Evolutionary conservation across 2,797 vertebrate genomes (phyloP).

Genomic region (Heterohyrax brucei): DNA sequence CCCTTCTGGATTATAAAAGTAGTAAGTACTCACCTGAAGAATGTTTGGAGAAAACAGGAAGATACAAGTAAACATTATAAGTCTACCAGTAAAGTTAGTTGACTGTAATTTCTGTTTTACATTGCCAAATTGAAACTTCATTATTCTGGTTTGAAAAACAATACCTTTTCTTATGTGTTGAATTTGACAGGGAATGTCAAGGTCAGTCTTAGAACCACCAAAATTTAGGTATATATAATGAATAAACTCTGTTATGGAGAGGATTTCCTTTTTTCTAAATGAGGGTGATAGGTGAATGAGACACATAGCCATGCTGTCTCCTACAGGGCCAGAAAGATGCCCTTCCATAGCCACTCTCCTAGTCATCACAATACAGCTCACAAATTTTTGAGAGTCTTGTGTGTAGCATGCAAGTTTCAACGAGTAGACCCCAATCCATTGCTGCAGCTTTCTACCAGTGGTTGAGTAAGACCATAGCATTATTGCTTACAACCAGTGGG

Average conservation of each 20-base stretch:
- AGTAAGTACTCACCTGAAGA: not conserved
- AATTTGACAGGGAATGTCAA: not conserved
- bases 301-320: not conserved
- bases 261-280: not conserved
- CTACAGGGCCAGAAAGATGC: not conserved
- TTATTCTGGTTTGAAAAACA: not conserved
- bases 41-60: constrained; percentile 52
- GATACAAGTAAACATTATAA: not conserved
- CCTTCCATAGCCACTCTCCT: not conserved
- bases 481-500: not conserved
- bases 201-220: not conserved
- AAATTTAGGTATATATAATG: not conserved
- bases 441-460: not conserved
- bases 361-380: not conserved
- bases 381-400: not conserved
- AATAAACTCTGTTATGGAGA: not conserved
- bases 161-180: not conserved
- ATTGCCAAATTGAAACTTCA: constrained; percentile 4
- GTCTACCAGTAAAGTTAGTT: not conserved
- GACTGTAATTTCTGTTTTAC: not conserved
- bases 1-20: constrained; percentile 9
- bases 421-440: not conserved
- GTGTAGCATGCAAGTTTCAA: constrained; percentile 2
- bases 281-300: not conserved
- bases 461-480: not conserved